Evolutionary conservation across 2,888 invertebrate species (phyloP).

Genomic region (Tricholauxania praeusta): DNA sequence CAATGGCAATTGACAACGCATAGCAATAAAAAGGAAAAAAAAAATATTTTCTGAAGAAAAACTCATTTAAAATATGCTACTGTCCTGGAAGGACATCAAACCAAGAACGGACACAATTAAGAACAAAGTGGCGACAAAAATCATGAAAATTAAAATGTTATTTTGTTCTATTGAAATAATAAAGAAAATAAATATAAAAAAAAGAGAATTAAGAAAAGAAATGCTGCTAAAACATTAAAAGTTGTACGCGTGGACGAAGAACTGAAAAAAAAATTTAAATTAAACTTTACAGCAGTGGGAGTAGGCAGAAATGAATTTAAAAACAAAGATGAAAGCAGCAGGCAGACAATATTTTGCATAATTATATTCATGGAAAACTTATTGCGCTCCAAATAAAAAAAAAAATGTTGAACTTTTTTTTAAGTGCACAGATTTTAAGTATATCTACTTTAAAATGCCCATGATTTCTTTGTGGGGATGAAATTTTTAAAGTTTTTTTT

Average conservation of each 20-base stretch:
- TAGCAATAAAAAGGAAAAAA: conserved; percentile 31
- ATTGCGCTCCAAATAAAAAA: conserved; percentile 9
- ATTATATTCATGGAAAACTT: conserved; percentile 65
- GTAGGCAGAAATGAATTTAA: neutral
- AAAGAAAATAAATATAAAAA: conserved; percentile 8
- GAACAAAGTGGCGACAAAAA: conserved; percentile 14
- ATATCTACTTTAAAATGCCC: neutral
- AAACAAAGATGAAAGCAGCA: conserved; percentile 24
- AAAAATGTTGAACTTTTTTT: neutral
- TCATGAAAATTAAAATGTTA: conserved; percentile 30
- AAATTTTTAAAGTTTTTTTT: neutral
- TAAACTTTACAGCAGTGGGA: neutral
- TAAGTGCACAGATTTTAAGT: neutral
- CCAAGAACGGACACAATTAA: neutral
- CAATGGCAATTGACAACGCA: conserved; percentile 35
- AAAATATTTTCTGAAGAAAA: conserved; percentile 18
- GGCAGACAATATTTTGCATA: conserved; percentile 58
- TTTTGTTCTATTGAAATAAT: conserved; percentile 27
- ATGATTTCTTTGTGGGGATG: neutral
- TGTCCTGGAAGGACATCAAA: neutral
- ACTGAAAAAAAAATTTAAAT: conserved; percentile 10
- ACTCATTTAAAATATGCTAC: neutral
- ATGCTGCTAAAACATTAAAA: neutral
- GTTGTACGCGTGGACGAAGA: neutral
- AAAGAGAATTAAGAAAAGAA: neutral